Percentiles rank a stretch among this genome's conserved stretches.
Evolutionary conservation across 1,140 invertebrate genomes (phyloP).

Genomic region (Drosophila parvula): DNA sequence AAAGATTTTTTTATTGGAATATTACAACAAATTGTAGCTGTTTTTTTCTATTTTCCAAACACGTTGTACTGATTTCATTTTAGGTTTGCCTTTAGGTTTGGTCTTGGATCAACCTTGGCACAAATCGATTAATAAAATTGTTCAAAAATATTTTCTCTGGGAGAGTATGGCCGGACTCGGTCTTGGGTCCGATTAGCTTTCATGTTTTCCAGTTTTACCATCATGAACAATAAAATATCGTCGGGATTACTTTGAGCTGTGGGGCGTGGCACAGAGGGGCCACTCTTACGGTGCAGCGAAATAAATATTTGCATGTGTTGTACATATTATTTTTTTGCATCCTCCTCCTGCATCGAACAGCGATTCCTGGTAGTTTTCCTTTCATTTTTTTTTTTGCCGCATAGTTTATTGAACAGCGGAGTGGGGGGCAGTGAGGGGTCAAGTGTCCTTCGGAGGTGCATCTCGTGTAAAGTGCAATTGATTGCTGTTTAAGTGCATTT

Average conservation of each 20-base stretch:
- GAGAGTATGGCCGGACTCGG: not conserved
- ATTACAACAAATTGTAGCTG: too few relatives aligned
- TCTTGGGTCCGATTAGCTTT: not conserved
- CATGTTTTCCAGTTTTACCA: slow-evolving; percentile 11
- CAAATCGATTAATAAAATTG: not conserved
- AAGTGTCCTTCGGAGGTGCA: slow-evolving; percentile 59
- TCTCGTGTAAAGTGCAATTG: slow-evolving; percentile 59
- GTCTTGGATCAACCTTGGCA: too few relatives aligned
- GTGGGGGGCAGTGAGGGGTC: slow-evolving; percentile 19
- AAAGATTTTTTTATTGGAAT: too few relatives aligned
- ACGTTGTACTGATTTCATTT: too few relatives aligned
- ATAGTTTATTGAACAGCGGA: slow-evolving; percentile 11
- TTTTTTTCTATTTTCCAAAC: too few relatives aligned
- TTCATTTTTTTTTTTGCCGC: not conserved
- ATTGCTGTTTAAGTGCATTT: slow-evolving; percentile 62
- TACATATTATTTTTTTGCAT: slow-evolving; percentile 43
- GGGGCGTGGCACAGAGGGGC: slow-evolving; percentile 22
- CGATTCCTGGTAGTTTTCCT: not conserved
- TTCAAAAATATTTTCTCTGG: not conserved
- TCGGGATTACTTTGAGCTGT: slow-evolving; percentile 30
- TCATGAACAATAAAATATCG: slow-evolving; percentile 42
- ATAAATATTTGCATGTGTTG: slow-evolving; percentile 65
- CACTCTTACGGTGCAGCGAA: slow-evolving; percentile 26
- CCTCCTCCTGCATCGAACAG: not conserved
- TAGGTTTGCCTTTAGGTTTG: too few relatives aligned